phyloP scores from a whole-genome alignment of 2,113 vertebrate genomes.

The Prochilodus magdalenae region DNA sequence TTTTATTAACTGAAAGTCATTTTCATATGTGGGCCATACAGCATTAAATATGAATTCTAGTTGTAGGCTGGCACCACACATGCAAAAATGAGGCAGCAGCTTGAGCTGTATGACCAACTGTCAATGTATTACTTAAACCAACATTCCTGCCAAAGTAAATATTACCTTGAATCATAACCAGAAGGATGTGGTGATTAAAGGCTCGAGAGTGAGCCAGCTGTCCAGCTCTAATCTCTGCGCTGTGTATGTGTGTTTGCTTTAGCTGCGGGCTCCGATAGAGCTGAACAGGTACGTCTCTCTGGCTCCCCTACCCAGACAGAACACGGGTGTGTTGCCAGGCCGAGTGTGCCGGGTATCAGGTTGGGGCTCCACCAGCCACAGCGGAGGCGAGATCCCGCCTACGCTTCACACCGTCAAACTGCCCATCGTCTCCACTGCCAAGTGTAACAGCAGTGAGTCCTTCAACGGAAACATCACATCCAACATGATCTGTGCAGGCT shows the following conservation, averaged over 20 bases:
- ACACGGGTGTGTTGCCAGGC: slow-evolving; percentile 67
- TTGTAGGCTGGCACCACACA: neutral
- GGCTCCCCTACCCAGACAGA: slow-evolving; percentile 74
- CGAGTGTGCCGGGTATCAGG: slow-evolving; percentile 77
- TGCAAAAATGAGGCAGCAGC: neutral
- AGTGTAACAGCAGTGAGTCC: slow-evolving; percentile 76
- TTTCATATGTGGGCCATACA: too few relatives aligned
- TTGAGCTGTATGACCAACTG: slow-evolving; percentile 12
- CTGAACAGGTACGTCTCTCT: slow-evolving; percentile 75
- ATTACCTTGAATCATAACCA: slow-evolving; percentile 38
- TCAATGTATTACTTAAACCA: slow-evolving; percentile 2
- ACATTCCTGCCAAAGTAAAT: slow-evolving; percentile 30
- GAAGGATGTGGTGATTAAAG: slow-evolving; percentile 33
- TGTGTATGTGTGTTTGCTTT: slow-evolving; percentile 42
- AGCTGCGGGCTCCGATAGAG: slow-evolving; percentile 73
- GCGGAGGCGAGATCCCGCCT: slow-evolving; percentile 59
- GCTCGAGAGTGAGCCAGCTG: slow-evolving; percentile 26
- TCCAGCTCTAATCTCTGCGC: slow-evolving; percentile 16
- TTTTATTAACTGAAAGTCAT: too few relatives aligned
- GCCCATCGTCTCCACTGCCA: slow-evolving; percentile 70
- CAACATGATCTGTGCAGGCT: slow-evolving; percentile 82
- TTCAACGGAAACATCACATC: slow-evolving; percentile 78
- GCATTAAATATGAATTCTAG: neutral
- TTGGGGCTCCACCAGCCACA: slow-evolving; percentile 74
- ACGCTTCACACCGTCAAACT: slow-evolving; percentile 71